A percentile compares a stretch with the other conserved stretches of the same genome.
phyloP scores from a whole-genome alignment of 2,113 vertebrate species.

The Oryzias woworae region DNA sequence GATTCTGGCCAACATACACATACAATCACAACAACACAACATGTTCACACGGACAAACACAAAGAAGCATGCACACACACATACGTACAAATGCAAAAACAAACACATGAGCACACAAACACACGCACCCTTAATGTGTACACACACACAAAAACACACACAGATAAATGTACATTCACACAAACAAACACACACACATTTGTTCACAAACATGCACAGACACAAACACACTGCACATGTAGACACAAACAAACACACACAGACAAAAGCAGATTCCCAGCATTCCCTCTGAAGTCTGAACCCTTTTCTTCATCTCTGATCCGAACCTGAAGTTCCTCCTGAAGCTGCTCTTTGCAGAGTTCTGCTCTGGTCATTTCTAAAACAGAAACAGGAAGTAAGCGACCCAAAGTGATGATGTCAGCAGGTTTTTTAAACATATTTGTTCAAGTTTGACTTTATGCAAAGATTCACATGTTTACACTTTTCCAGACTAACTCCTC shows the following conservation, averaged over 20 bases:
- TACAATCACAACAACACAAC: constrained; percentile 19
- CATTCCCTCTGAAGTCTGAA: no score
- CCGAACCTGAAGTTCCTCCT: no score
- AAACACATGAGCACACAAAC: not conserved
- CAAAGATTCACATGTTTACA: no score
- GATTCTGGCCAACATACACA: constrained; percentile 45
- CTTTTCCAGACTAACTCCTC: not conserved
- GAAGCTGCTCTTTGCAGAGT: no score
- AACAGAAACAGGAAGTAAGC: no score
- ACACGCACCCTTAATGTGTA: not conserved
- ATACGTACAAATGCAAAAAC: not conserved
- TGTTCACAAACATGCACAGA: not conserved
- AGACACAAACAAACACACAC: not conserved
- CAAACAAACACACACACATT: not conserved
- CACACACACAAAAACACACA: not conserved
- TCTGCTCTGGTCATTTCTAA: no score
- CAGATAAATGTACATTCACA: not conserved
- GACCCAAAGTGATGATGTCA: no score
- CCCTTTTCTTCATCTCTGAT: no score
- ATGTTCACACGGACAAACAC: no score
- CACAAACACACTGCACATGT: not conserved
- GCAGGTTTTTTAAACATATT: no score
- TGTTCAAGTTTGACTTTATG: no score
- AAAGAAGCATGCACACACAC: not conserved
- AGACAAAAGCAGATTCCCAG: no score